Base-by-base conservation (phyloP, 2,797 vertebrate genomes). In the Chaetophractus vellerosus region DNA sequence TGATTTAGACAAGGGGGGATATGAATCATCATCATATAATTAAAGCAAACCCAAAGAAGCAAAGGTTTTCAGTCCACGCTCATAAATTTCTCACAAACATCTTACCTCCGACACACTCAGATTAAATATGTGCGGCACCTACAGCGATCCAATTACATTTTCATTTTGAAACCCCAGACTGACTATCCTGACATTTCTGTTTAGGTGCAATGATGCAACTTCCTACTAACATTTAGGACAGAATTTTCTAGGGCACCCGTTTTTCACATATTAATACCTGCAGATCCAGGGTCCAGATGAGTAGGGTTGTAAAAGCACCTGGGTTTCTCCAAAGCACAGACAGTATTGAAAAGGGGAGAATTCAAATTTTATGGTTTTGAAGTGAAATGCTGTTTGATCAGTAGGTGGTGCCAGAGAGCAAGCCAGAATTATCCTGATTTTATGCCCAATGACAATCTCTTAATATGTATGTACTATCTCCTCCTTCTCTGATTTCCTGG, bases 321-420 rank as follows among this genome's bases (percentile, higher is more conserved):
- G 1, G 18, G 6, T 28, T 78, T 90, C 86, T 83, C 26, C 12
- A n/a, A 81, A 87, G 24, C 8, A 0, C 0, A n/a, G 23, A 7
- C 31, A 23, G 6, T 45, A 1, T 0, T 36, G 64, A 50, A 10
- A 4, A 57, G 48, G 61, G 1, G 33, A 59, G 83, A 78, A 81
- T 68, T 64, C 18, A 52, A 14, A 33, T 31, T 31, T 14, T 63
- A 11, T 28, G 18, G 57, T 66, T 89, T 95, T 75, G 45, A 61
- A 19, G 57, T 36, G 45, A 96, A 95, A 91, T 82, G 26, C 64
- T 57, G 3, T 95, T n/a, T 86, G 50, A 45, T 89, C 98, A 66
- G 72, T 96, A 98, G 98, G 94, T 98, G 98, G 98, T 97, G 92
- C 96, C 96, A 96, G 95, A 98, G 97, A 97, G 87, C 96, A 95